Evolutionary conservation across 2,113 vertebrate species (phyloP), one percentile per base, ranked within the genome.

Genomic region (Tauraco erythrolophus): DNA sequence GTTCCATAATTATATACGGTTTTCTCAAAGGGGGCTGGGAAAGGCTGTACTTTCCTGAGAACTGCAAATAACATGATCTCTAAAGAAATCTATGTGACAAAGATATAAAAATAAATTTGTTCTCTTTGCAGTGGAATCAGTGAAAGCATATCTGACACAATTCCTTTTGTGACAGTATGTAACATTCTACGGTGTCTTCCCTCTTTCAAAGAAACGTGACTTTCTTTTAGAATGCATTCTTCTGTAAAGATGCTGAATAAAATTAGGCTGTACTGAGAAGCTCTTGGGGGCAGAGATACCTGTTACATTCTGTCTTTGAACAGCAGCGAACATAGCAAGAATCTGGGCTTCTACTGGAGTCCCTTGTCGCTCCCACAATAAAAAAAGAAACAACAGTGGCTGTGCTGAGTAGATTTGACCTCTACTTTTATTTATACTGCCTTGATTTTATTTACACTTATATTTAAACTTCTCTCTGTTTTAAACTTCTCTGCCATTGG

Each of bases 61-160:
- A 72, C 53, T 87, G 53, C 11, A 84, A 94, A 75, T 70, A 88
- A 81, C 19, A 31, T 18, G 15, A 92, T 64, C 31, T 89, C 33
- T 68, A n/a, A 86, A 87, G 83, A 81, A 13, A 72, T 72, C 15
- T 72, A 21, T 48, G 35, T 33, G 43, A 33, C 76, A 87, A 84
- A 79, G 19, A 6, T 48, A 70, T 22, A 94, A 68, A 80, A 37
- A 64, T 3, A 62, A 74, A 51, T 41, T 30, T 79, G 22, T 65
- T 71, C 70, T 89, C 18, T 88, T 84, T 85, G 70, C 48, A 58
- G 21, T 66, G 25, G 9, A 89, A 91, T 62, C 69, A 71, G 27
- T 71, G 80, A 92, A 87, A 69, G 35, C 37, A 84, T 69, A 95
- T 82, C 89, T 95, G 61, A 76, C 54, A 91, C 35, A 57, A 65